phyloP scores from a whole-genome alignment of 2,113 vertebrate genomes.

The Shinisaurus crocodilurus region DNA sequence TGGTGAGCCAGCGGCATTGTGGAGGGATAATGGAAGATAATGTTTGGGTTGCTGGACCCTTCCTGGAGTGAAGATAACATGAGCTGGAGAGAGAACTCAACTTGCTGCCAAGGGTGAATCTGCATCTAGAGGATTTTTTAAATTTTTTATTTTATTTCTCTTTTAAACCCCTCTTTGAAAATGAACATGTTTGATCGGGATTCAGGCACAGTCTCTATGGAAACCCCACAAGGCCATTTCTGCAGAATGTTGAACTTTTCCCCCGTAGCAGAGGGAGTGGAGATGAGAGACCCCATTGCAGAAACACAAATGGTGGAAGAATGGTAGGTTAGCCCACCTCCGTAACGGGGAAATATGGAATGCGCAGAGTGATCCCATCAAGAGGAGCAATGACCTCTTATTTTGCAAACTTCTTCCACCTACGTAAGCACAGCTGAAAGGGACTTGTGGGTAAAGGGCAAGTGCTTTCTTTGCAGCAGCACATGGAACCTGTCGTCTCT shows the following conservation, averaged over 20 bases:
- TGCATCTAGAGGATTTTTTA: background rate
- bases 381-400: background rate
- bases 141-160: background rate
- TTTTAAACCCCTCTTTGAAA: background rate
- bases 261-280: no score
- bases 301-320: background rate
- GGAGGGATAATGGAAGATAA: background rate
- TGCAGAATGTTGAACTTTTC: background rate
- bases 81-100: background rate
- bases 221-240: constrained; percentile 14
- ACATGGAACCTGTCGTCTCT: background rate
- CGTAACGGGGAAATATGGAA: background rate
- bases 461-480: background rate
- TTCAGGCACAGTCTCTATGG: background rate
- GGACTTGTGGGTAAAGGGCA: background rate
- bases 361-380: background rate
- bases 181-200: background rate
- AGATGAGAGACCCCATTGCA: background rate
- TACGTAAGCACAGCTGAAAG: background rate
- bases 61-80: background rate
- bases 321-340: background rate
- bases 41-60: background rate
- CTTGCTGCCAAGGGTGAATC: background rate
- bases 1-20: background rate
- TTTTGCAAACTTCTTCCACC: background rate